Base-by-base conservation (phyloP, 2,113 vertebrate species). In the Garra rufa region DNA sequence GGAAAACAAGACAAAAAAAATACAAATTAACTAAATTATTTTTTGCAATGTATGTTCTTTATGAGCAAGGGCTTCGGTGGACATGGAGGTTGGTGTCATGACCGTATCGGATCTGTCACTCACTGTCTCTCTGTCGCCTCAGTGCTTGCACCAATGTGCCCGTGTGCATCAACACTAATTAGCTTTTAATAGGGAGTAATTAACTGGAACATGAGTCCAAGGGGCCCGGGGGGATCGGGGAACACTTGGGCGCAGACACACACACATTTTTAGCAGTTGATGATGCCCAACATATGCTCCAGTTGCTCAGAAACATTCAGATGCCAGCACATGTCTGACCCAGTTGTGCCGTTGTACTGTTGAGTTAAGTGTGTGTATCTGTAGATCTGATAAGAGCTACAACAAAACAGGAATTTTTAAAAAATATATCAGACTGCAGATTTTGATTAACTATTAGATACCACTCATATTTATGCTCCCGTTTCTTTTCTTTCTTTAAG, bases 101-200 rank as follows among this genome's bases (percentile, higher is more conserved):
- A 11, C 43, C 6, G 34, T 69, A 19, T 71, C 26, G 0, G 19
- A 50, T 81, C 7, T 67, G 61, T 81, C 43, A 34, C 46, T 84
- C 69, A 26, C 21, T 50, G 69, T 65, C 63, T 57, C 14, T 46
- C 34, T 85, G 69, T 88, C 59, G 43, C 69, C 78, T 46, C 82
- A 19, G 14, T 76, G 41, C 65, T 59, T 26, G 52, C 61, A 46
- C 65, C 38, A 26, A 19, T 63, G 69, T 41, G 50, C 67, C 34
- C 63, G 15, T 74, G 73, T 50, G 69, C 85, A 83, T 87, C 84
- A 88, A 82, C 83, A 70, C 89, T 89, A 89, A 90, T 87, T 88
- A 87, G 48, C 71, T 86, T 88, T 86, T 90, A 89, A 90, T 89
- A 82, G 87, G 84, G 82, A 83, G 85, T 89, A 89, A 90, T 89